A percentile compares a stretch with the other conserved stretches of the same genome.
Conservation (phyloP, 2,888 invertebrate species). For the Cryptops parisi region DNA sequence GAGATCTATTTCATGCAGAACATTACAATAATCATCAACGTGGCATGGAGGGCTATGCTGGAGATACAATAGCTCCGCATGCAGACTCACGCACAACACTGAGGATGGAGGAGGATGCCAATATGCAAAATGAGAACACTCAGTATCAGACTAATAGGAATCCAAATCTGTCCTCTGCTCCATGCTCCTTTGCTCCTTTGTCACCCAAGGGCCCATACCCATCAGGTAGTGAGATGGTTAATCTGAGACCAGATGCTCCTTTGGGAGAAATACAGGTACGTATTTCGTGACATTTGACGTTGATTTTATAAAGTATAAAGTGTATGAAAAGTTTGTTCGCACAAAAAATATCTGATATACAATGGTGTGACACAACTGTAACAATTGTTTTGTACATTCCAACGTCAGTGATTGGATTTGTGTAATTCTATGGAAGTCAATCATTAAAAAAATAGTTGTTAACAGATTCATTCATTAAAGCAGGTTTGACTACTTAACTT, state of each 20-base stretch:
- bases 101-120: neutral
- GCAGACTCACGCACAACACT: too few relatives aligned
- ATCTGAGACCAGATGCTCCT: neutral
- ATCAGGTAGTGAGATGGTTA: neutral
- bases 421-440: too few relatives aligned
- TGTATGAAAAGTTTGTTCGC: too few relatives aligned
- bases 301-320: too few relatives aligned
- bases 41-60: neutral
- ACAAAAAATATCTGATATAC: too few relatives aligned
- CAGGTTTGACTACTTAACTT: too few relatives aligned
- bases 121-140: constrained; percentile 10
- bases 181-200: constrained; percentile 7
- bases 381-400: too few relatives aligned
- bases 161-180: constrained; percentile 8
- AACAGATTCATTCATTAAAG: too few relatives aligned
- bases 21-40: neutral
- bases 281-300: neutral
- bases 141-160: constrained; percentile 6
- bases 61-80: neutral
- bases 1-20: too few relatives aligned
- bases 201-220: constrained; percentile 8
- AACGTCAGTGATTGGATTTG: too few relatives aligned
- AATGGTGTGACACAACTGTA: too few relatives aligned
- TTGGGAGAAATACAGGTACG: neutral
- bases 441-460: too few relatives aligned